A percentile compares a stretch with the other conserved stretches of the same genome.
phyloP scores from a whole-genome alignment of 2,797 vertebrate genomes.

The Antennarius maculatus region DNA sequence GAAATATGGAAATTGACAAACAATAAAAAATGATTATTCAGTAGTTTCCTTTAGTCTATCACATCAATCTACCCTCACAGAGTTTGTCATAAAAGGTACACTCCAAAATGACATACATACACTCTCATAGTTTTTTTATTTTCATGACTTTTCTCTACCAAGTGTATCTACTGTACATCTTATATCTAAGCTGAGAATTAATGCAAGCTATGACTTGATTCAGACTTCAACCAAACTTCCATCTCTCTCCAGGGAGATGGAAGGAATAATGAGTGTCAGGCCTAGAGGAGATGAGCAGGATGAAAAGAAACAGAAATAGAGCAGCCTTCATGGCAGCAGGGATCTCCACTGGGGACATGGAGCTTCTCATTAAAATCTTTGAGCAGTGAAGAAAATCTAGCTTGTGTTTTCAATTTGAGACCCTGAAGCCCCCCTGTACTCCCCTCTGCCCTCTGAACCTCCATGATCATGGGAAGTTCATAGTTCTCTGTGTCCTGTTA shows the following conservation, averaged over 20 bases:
- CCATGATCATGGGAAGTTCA: constrained; percentile 19
- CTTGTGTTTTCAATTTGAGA: constrained; percentile 48
- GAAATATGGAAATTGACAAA: not conserved
- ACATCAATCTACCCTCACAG: too few relatives aligned
- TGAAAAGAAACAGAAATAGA: constrained; percentile 78
- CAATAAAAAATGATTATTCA: not conserved
- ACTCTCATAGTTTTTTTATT: too few relatives aligned
- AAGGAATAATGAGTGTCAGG: constrained; percentile 76
- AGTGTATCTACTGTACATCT: not conserved
- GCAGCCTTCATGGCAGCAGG: constrained; percentile 72
- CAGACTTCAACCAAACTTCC: constrained; percentile 47
- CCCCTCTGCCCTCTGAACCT: constrained; percentile 31
- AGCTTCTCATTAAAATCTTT: constrained; percentile 75
- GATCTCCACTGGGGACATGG: constrained; percentile 69
- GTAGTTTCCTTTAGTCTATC: not conserved
- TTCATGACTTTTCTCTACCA: not conserved
- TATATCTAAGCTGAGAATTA: constrained; percentile 27
- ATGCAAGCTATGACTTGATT: constrained; percentile 47
- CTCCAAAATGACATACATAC: too few relatives aligned
- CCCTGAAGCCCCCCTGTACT: constrained; percentile 35
- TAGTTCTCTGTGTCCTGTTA: constrained; percentile 30
- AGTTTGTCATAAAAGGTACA: too few relatives aligned
- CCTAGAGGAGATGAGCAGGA: constrained; percentile 70
- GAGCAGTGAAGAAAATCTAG: constrained; percentile 39
- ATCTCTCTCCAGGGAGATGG: constrained; percentile 64